These are phyloP conservation scores for Brachionus rotundiformis DNA, from an alignment of 1,140 invertebrate species.

Conservation along the genomic window DNA sequence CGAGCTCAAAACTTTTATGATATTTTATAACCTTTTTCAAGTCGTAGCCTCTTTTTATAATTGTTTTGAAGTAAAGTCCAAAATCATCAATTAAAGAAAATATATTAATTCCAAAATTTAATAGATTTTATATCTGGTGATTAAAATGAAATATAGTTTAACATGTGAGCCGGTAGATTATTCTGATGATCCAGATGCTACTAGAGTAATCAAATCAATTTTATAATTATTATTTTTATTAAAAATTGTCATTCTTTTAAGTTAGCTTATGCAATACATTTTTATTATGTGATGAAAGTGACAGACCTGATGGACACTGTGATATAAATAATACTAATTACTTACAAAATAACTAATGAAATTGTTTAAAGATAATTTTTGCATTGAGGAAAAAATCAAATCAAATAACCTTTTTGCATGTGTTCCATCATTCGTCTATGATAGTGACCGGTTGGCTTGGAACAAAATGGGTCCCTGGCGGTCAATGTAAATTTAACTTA, in stretches of 20 bases:
- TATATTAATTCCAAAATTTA: too few species aligned
- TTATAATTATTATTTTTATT: background rate
- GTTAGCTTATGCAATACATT: conserved; percentile 53
- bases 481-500: conserved; percentile 38
- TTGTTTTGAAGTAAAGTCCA: conserved; percentile 40
- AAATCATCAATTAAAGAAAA: too few species aligned
- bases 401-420: conserved; percentile 76
- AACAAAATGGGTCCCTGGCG: conserved; percentile 56
- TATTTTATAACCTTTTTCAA: conserved; percentile 42
- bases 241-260: too few species aligned
- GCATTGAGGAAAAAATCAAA: conserved; percentile 74
- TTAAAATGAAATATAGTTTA: conserved; percentile 15
- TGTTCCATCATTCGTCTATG: conserved; percentile 69
- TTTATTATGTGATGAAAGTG: conserved; percentile 56
- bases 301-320: conserved; percentile 55
- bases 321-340: background rate
- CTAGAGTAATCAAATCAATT: background rate
- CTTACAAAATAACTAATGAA: background rate
- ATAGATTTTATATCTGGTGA: background rate
- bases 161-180: conserved; percentile 48
- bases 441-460: conserved; percentile 58
- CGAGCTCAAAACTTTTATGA: conserved; percentile 27
- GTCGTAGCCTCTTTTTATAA: conserved; percentile 37
- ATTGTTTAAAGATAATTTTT: conserved; percentile 53
- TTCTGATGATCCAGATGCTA: background rate